Evolutionary conservation across 2,797 vertebrate species (phyloP), one percentile per base, ranked within the genome.

Genomic region (Malurus splendens): DNA sequence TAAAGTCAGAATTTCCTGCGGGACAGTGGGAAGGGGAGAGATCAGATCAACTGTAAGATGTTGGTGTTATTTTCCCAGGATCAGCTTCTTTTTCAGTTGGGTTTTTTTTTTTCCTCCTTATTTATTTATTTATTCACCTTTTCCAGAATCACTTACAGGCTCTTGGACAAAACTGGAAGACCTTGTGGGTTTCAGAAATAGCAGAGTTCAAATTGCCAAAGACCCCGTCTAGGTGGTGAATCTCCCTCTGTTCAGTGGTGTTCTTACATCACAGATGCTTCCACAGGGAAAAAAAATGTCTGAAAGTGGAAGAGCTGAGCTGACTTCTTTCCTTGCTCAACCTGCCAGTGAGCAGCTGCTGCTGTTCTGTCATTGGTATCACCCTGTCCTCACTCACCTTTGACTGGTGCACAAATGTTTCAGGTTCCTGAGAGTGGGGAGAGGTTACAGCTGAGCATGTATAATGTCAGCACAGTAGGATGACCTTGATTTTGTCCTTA

Each of bases 41-140:
- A 96, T 95, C 89, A 90, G 89, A 95, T 96, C 85, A 87, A 67
- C 89, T 94, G 55, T 87, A 92, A 90, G 86, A 55, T 70, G 77
- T 73, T 87, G 85, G 60, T 92, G 68, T 78, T 79, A 89, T 96
- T 96, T 97, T 96, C 94, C 95, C 94, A 96, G 88, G 86, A 95
- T 88, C 61, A 51, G 25, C 38, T 93, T 47, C 10, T 22, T 48
- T 66, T 72, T 44, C 32, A 18, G 44, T 45, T 23, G 44, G 15
- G 7, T 5, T 3, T 32, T 23, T 8, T 33, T 25, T 32, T 7
- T 36, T n/a, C 12, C 44, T 13, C 7, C 18, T 86, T 82, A 57
- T 81, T 90, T 68, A 41, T 76, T 89, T 68, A 38, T 65, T 68
- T 62, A 24, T 64, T 79, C 23, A 62, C 12, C 20, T n/a, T 39